Conservation (phyloP, 2,888 invertebrate species). For the Dascillus cervinus region DNA sequence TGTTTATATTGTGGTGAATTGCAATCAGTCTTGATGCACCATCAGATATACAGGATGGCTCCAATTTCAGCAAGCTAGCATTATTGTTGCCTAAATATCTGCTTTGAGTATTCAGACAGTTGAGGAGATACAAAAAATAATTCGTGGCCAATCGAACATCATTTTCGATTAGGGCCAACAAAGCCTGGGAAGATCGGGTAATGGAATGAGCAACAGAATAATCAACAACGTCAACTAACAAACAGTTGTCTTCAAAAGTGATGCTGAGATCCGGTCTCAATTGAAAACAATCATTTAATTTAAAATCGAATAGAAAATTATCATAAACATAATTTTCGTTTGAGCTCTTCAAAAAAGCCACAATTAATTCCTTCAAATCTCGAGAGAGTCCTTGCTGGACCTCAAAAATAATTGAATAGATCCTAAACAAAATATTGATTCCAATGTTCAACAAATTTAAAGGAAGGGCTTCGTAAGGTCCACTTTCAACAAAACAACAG, state of each 20-base stretch:
- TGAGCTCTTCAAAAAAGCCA: conserved; percentile 25
- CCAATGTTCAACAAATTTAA: too few species aligned
- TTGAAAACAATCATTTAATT: conserved; percentile 17
- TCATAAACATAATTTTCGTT: conserved; percentile 29
- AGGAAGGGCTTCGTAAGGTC: too few species aligned
- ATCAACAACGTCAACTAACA: conserved; percentile 19
- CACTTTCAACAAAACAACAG: conserved; percentile 27
- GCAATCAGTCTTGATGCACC: too few species aligned
- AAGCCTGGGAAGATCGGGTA: conserved; percentile 31
- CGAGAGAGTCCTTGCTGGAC: too few species aligned
- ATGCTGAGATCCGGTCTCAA: conserved; percentile 29
- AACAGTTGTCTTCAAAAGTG: conserved; percentile 18
- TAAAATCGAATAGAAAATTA: conserved; percentile 33
- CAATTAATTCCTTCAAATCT: conserved; percentile 29
- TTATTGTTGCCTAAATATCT: too few species aligned
- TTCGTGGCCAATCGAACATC: conserved; percentile 27
- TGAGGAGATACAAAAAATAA: conserved; percentile 41
- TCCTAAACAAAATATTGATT: too few species aligned
- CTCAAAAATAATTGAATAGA: too few species aligned
- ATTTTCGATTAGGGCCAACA: conserved; percentile 33
- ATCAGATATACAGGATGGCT: too few species aligned
- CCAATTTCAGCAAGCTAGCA: too few species aligned
- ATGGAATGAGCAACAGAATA: conserved; percentile 19
- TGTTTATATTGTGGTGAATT: too few species aligned
- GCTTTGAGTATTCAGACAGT: conserved; percentile 28